Evolutionary conservation across 2,113 vertebrate genomes (phyloP), one percentile per base, ranked within the genome.

Genomic region (Cygnus atratus): DNA sequence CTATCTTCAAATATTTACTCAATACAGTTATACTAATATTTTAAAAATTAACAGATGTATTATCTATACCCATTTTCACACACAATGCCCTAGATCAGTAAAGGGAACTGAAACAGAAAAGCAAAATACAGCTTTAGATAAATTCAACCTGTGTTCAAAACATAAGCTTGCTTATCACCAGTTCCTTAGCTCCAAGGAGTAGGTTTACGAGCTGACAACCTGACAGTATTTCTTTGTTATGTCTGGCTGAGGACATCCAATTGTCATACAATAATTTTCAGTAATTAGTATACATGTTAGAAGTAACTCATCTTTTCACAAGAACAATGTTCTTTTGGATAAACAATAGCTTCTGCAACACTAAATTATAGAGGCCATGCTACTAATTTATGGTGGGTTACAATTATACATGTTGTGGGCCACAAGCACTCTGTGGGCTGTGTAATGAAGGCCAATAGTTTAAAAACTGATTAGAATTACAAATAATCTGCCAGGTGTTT

Each of bases 401-500:
- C 90, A 95, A 90, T 96, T 97, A 91, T 78, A 96, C 91, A 97
- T 95, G 97, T 86, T 96, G 96, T 97, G 95, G 95, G 92, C 91
- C 90, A 95, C 96, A 96, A 90, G 89, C 77, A 96, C 90, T 94
- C 96, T 96, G 91, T 89, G 80, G 95, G 94, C 93, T 97, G 93
- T 95, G 93, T 97, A 97, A 96, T 95, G 80, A 97, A 98, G 92
- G 92, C 81, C 91, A 97, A 95, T 74, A 97, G 91, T 95, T 93
- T 95, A 96, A 96, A 96, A 97, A 97, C 73, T 96, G 93, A 97
- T 97, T 94, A 90, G 88, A 96, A 96, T 96, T 92, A 95, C 83
- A 97, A 96, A 97, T 97, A 97, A 97, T 96, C 95, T 97, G 67
- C 91, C 92, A 97, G 92, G 88, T 97, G 84, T 97, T 93, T 93